Evolutionary conservation across 2,888 invertebrate genomes (phyloP).

Genomic region (Microplitis deprimator): DNA sequence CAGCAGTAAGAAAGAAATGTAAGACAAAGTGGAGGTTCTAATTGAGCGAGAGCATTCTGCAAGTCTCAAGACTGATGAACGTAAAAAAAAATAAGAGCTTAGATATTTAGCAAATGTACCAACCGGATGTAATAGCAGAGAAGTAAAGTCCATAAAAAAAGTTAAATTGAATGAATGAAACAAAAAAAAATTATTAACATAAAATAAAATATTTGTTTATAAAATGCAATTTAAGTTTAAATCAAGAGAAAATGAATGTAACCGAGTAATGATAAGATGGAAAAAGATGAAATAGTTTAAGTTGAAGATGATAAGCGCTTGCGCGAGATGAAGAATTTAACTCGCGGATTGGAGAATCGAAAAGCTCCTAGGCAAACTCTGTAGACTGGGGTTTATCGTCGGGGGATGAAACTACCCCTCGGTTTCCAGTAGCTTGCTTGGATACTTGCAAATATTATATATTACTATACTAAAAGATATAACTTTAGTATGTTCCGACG

Average conservation of each 20-base stretch:
- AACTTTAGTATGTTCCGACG: constrained; percentile 29
- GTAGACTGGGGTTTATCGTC: constrained; percentile 42
- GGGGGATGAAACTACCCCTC: constrained; percentile 16
- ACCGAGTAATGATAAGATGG: too few relatives aligned
- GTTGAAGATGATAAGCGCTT: constrained; percentile 8
- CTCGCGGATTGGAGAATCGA: constrained; percentile 25
- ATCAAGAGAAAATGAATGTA: neutral
- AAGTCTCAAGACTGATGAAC: constrained; percentile 19
- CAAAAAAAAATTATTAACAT: too few relatives aligned
- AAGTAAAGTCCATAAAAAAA: constrained; percentile 23
- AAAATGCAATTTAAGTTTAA: neutral
- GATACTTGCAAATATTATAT: constrained; percentile 45
- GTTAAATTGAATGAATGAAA: neutral
- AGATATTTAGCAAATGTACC: too few relatives aligned
- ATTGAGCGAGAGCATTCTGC: constrained; percentile 46
- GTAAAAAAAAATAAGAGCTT: neutral
- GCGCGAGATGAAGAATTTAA: constrained; percentile 23
- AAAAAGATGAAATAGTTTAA: neutral
- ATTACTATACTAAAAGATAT: constrained; percentile 11
- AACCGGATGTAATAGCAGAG: neutral
- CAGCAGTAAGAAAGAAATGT: constrained; percentile 27
- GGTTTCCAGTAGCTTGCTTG: constrained; percentile 43
- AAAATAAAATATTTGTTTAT: too few relatives aligned
- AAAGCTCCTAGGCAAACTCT: constrained; percentile 27
- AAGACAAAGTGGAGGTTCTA: constrained; percentile 42